phyloP scores from a whole-genome alignment of 2,888 invertebrate genomes.

The Heteromurus nitidus region DNA sequence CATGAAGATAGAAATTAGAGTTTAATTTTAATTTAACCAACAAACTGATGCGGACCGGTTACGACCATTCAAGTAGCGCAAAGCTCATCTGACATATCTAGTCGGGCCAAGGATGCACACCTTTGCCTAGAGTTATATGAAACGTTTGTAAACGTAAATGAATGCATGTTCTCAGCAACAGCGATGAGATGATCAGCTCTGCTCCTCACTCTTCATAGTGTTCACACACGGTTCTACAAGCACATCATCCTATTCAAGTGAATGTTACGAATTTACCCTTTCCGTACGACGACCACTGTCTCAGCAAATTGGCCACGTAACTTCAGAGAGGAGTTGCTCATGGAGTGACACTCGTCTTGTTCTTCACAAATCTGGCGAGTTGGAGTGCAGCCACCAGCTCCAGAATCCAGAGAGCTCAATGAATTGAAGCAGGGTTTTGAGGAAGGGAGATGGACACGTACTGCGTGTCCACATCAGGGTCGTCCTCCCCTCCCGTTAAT shows the following conservation, averaged over 20 bases:
- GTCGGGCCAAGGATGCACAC: no score
- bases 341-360: not conserved
- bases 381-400: slow-evolving; percentile 25
- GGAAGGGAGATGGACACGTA: not conserved
- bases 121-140: no score
- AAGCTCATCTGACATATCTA: no score
- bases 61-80: no score
- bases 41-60: no score
- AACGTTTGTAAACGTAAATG: no score
- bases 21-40: no score
- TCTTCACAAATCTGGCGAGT: not conserved
- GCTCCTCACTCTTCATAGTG: not conserved
- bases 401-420: slow-evolving; percentile 30
- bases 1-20: no score
- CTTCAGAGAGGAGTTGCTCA: not conserved
- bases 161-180: no score
- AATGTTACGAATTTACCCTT: not conserved
- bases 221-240: not conserved
- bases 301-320: not conserved
- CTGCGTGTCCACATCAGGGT: not conserved
- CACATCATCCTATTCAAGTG: not conserved
- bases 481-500: slow-evolving; percentile 9
- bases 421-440: not conserved
- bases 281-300: slow-evolving; percentile 12
- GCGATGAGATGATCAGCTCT: no score